Evolutionary conservation across 2,113 vertebrate genomes (phyloP), one percentile per base, ranked within the genome.

Genomic region (Sinocyclocheilus anophthalmus): DNA sequence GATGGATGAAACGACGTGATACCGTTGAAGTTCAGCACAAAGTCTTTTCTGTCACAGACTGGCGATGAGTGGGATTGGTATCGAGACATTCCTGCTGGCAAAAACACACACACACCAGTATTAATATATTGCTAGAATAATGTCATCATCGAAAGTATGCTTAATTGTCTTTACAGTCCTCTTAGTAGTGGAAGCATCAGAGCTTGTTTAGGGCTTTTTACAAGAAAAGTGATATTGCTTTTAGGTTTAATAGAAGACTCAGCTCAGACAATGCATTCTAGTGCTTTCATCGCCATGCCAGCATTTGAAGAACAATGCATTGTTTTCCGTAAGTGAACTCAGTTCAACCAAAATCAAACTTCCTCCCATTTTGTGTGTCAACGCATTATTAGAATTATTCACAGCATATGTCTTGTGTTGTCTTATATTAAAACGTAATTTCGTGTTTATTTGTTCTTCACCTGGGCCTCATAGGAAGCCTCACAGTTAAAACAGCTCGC

Each of bases 21-120:
- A 78, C 97, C 96, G 1, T 98, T 99, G 81, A 99, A 96, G 92
- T 97, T 98, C 91, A 99, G 94, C 90, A 99, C 96, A 89, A 98
- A 97, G 92, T 99, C 97, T 89, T 99, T 99, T 90, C 97, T 93
- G 95, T 99, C 98, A 42, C 97, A 97, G 92, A 96, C 96, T 3
- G 97, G 95, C 77, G 96, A 93, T 0, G 98, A 94, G 91, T 97
- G 97, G 78, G 95, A 94, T 90, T 97, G 96, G 93, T 97, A 98
- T 55, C 97, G 96, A 89, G 97, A 96, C 90, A 99, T 91, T 89
- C 97, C 98, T 77, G 11, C 2, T 30, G n/a, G 30, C 1, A 3
- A 30, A 55, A 55, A 26, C 1, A 53, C 1, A 55, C 18, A 55
- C 18, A 0, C 7, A 50, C 14, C 14, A 26, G 3, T 24, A 76